Percentiles rank a stretch among this genome's conserved stretches.
Evolutionary conservation across 2,113 vertebrate species (phyloP).

Genomic region (Bos javanicus): DNA sequence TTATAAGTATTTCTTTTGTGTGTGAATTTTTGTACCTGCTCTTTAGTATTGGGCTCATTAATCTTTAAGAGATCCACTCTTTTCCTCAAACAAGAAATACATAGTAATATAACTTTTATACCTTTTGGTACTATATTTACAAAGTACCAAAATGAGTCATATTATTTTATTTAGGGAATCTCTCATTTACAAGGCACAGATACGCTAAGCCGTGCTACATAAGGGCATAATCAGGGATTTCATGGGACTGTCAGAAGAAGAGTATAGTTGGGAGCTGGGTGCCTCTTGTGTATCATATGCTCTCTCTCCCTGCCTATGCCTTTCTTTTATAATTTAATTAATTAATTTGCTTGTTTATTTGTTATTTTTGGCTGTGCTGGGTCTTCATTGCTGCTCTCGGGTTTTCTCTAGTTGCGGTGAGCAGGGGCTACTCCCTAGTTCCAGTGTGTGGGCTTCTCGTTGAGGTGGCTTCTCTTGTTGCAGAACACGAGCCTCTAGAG

Average conservation of each 20-base stretch:
- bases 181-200: background rate
- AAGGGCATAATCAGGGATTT: background rate
- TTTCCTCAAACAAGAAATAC: background rate
- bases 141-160: background rate
- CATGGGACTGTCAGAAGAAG: background rate
- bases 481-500: background rate
- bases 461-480: background rate
- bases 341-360: background rate
- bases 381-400: fast-evolving
- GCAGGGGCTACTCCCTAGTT: background rate
- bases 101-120: background rate
- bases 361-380: background rate
- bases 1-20: background rate
- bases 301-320: background rate
- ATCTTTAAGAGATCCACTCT: background rate
- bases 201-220: background rate
- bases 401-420: background rate
- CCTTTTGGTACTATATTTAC: background rate
- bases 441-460: background rate
- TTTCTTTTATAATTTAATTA: background rate
- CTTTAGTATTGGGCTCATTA: background rate
- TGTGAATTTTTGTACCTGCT: background rate
- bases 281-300: background rate
- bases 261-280: background rate
- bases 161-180: background rate